phyloP scores from a whole-genome alignment of 2,797 vertebrate species.

The Mormyrops attenuatus region DNA sequence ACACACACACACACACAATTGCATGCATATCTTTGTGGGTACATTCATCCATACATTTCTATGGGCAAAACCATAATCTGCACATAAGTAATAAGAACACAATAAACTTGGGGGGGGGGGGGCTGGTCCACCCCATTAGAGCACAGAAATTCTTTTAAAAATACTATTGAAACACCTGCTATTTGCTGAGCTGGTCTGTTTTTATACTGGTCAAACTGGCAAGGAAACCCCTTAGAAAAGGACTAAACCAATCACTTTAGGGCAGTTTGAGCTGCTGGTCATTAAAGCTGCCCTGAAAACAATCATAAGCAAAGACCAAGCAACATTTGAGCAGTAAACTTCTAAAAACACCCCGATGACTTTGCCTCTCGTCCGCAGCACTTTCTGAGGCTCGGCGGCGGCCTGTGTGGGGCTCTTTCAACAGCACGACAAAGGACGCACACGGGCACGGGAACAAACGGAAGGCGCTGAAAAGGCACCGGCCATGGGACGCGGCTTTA shows the following conservation, averaged over 20 bases:
- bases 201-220: not conserved
- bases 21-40: not conserved
- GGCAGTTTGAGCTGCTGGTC: not conserved
- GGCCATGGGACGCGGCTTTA: not conserved
- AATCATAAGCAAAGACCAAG: not conserved
- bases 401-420: not conserved
- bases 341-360: not conserved
- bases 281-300: not conserved
- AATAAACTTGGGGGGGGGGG: not conserved
- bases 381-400: not conserved
- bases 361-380: not conserved
- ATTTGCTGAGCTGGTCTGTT: not conserved
- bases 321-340: not conserved
- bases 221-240: not conserved
- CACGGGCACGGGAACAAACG: not conserved
- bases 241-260: not conserved
- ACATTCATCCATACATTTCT: not conserved
- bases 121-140: not conserved
- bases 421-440: not conserved
- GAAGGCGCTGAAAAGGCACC: not conserved
- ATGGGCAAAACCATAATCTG: not conserved
- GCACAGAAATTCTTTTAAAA: not conserved
- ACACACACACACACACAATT: not conserved
- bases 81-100: not conserved
- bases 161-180: not conserved